Conservation (phyloP, 2,888 invertebrate species). For the Scaptomyza reducta region DNA sequence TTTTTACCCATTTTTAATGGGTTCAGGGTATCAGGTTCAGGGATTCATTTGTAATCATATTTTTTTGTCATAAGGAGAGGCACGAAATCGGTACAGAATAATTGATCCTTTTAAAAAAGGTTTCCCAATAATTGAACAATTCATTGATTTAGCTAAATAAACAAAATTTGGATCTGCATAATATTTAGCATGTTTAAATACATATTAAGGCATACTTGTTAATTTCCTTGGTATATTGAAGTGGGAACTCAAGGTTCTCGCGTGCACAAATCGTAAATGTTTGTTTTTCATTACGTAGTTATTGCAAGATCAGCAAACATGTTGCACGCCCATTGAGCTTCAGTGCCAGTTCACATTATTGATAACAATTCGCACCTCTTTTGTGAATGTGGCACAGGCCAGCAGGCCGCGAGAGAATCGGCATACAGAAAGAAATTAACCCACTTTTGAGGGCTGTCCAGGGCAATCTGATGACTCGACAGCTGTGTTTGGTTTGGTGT, state of each 20-base stretch:
- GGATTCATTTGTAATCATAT: too few species aligned
- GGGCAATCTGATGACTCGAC: constrained; percentile 44
- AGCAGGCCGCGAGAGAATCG: neutral
- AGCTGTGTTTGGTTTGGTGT: constrained; percentile 18
- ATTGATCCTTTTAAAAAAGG: too few species aligned
- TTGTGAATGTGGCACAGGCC: constrained; percentile 46
- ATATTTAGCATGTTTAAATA: neutral
- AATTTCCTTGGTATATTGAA: neutral
- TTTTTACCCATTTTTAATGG: too few species aligned
- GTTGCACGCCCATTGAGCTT: constrained; percentile 28
- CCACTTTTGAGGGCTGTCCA: constrained; percentile 45
- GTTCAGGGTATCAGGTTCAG: too few species aligned
- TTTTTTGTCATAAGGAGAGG: too few species aligned
- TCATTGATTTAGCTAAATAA: too few species aligned
- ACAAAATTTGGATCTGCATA: too few species aligned
- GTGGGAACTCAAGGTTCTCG: constrained; percentile 3
- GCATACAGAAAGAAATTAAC: constrained; percentile 60
- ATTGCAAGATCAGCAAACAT: constrained; percentile 40
- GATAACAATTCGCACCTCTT: constrained; percentile 67
- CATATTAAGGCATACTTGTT: neutral
- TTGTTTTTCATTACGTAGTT: neutral
- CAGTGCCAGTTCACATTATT: constrained; percentile 39
- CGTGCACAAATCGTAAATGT: neutral
- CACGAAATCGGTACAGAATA: too few species aligned
- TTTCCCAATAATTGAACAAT: too few species aligned